Base-by-base conservation (phyloP, 2,888 invertebrate species). In the Graphium colonna region DNA sequence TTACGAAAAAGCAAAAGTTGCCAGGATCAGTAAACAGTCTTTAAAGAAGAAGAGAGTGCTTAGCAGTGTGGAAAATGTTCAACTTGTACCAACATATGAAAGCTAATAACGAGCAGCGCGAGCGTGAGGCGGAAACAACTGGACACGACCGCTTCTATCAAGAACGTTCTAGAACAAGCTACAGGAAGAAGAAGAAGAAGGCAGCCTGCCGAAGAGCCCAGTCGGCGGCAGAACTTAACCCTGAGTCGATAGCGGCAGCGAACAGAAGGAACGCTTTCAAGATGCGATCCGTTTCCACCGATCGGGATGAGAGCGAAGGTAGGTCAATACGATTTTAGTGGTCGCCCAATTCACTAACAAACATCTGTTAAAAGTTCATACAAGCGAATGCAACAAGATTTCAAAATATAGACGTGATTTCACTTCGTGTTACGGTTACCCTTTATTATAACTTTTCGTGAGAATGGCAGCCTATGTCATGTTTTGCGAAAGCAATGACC, bases 81-180 rank as follows among this genome's bases (percentile, higher is more conserved):
- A 95, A 95, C 67, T 81, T 95, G 57, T 94, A 95, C 67, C 93
- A 94, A 67, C 93, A 91, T 59, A 92, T 94, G 79, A 91, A 93
- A 65, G 91, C 91, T 13, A 91, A 90, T 50, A 91, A 85, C 17
- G 90, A 91, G 12, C 89, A 85, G 3, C 92, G 85, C 64, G 91
- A 89, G 18, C 83, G 81, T 58, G 91, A 84, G 61, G 77, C 90
- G 0, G 92, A 93, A 67, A 93, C 94, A 1, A 96, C 95, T 5
- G 96, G 95, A 0, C 96, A 96, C 67, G 96, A 96, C 68, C 90
- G 95, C 64, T 96, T 95, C 74, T 95, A 94, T 67, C 94, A 94
- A 70, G 93, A 93, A 54, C 70, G 94, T 0, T 90, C 92, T 0
- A 73, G 90, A 56, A 79, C 87, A 0, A 90, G 84, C 51, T 90